phyloP scores from a whole-genome alignment of 1,140 invertebrate species.

The Pogonomyrmex barbatus region DNA sequence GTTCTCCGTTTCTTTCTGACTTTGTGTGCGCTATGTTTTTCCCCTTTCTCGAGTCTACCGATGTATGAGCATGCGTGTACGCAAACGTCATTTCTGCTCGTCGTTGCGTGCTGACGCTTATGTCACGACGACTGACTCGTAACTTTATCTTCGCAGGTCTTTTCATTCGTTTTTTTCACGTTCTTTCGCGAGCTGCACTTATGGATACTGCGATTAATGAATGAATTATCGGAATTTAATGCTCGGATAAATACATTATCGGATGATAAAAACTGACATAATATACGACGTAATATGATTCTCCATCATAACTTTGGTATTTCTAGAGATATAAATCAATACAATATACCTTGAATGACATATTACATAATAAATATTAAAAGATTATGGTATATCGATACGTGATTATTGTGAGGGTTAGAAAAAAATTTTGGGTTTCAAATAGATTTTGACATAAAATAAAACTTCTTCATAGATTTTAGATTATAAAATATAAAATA shows the following conservation, averaged over 20 bases:
- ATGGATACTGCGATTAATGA: constrained; percentile 71
- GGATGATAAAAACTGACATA: constrained; percentile 16
- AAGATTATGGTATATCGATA: neutral
- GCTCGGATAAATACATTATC: constrained; percentile 10
- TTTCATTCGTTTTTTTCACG: constrained; percentile 13
- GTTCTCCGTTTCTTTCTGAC: constrained; percentile 25
- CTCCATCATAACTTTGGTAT: constrained; percentile 27
- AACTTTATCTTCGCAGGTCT: constrained; percentile 46
- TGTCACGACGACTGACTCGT: constrained; percentile 62
- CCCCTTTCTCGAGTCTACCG: neutral
- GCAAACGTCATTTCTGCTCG: constrained; percentile 14
- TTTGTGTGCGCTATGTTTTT: constrained; percentile 36
- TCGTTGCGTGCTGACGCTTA: constrained; percentile 61
- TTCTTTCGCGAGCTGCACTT: constrained; percentile 16
- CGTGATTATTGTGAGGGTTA: neutral
- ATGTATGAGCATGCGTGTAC: neutral
- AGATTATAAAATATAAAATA: neutral
- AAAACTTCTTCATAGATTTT: neutral
- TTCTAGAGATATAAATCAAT: constrained; percentile 4
- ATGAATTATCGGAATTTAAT: constrained; percentile 2
- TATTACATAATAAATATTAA: neutral
- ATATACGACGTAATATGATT: neutral
- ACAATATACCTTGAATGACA: neutral
- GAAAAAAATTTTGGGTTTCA: neutral
- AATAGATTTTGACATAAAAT: neutral